Conservation (phyloP, 1,140 invertebrate genomes). For the Anagrus nilaparvatae region DNA sequence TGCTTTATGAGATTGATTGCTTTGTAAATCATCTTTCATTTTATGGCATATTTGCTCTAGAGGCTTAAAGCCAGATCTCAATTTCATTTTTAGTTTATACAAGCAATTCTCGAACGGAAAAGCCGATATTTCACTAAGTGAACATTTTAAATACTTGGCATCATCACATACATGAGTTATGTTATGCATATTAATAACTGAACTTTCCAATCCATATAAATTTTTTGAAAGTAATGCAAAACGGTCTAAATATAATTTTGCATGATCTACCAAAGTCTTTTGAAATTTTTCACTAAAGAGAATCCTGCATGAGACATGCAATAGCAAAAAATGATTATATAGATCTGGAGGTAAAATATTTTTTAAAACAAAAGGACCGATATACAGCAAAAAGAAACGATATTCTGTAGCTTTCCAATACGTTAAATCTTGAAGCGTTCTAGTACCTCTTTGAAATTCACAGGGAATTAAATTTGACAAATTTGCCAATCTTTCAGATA, state of each 20-base stretch:
- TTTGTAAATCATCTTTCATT: too few species aligned
- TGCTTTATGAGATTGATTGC: too few species aligned
- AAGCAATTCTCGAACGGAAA: slow-evolving; percentile 18
- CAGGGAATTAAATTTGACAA: not conserved
- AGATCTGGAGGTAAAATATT: slow-evolving; percentile 9
- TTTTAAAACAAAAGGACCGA: slow-evolving; percentile 8
- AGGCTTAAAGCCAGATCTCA: slow-evolving; percentile 13
- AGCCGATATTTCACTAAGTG: slow-evolving; percentile 13
- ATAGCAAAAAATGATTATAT: slow-evolving; percentile 19
- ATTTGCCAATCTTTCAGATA: not conserved
- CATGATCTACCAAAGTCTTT: slow-evolving; percentile 9
- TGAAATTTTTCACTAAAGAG: slow-evolving; percentile 8
- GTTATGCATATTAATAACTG: slow-evolving; percentile 17
- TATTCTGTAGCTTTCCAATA: not conserved
- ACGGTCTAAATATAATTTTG: slow-evolving; percentile 10
- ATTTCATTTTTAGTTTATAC: slow-evolving; percentile 11
- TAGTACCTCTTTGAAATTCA: not conserved
- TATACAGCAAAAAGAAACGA: not conserved
- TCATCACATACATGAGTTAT: slow-evolving; percentile 16
- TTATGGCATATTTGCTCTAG: slow-evolving; percentile 10
- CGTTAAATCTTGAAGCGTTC: not conserved
- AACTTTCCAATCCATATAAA: slow-evolving; percentile 14
- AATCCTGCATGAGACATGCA: slow-evolving; percentile 13
- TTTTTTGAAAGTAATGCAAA: slow-evolving; percentile 9
- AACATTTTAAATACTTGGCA: slow-evolving; percentile 8